Base-by-base conservation (phyloP, 2,113 vertebrate genomes). In the Callorhinus ursinus region DNA sequence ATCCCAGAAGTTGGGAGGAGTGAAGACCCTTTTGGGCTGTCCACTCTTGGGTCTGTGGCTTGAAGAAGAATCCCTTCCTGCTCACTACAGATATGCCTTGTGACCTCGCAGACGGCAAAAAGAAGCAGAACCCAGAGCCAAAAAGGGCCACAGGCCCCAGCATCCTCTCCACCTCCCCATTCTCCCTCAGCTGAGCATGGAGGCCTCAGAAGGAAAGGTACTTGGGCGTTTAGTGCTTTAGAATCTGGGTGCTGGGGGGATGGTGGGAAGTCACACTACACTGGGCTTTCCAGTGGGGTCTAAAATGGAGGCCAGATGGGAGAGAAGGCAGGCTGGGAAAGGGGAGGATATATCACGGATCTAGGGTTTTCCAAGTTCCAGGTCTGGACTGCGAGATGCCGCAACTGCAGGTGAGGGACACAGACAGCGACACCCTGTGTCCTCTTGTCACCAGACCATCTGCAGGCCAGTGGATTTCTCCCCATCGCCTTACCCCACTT, bases 151-250 rank as follows among this genome's bases (percentile, higher is more conserved):
- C 33, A 53, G 83, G 14, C 2, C 19, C 28, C n/a, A n/a, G 57
- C 61, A 86, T 59, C 89, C 49, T 93, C 49, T 80, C 83, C 21
- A 85, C 49, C 39, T 77, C 53, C 53, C 36, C 61, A 11, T 42
- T 53, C 14, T 81, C 51, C 39, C 80, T 95, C 63, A n/a, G 93
- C 59, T 88, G 76, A 82, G 31, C 51, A 55, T 31, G 59, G 90
- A 82, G 7, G 33, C 84, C 65, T 55, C 94, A 42, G 92, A 87
- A 96, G 33, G 49, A 96, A 96, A 98, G 97, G 98, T 97, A 97
- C 33, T 6, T 69, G 95, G 67, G 81, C 83, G 53, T 33, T 82
- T 63, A 89, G 65, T 85, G 53, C 72, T 79, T 95, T 90, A 31
- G 65, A 24, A 13, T 88, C 72, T 51, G 84, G 65, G 49, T 94